Evolutionary conservation across 2,113 vertebrate species (phyloP).

Genomic region (Heterocephalus glaber): DNA sequence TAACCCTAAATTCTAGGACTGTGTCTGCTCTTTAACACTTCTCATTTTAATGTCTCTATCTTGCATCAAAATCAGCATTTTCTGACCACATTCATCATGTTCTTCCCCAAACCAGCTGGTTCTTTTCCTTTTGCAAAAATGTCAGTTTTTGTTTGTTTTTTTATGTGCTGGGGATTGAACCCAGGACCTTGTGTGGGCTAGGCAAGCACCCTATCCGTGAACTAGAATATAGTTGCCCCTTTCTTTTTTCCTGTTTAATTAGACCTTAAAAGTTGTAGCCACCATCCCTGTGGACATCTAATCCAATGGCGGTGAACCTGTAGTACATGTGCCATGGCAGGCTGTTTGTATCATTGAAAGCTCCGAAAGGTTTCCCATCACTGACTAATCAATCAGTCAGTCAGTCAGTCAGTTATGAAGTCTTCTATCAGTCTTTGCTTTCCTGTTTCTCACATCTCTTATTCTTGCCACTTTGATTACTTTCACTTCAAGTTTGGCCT

Average conservation of each 20-base stretch:
- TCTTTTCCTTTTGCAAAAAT: slow-evolving; percentile 24
- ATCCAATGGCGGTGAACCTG: not conserved
- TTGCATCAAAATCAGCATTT: slow-evolving; percentile 29
- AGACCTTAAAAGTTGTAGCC: not conserved
- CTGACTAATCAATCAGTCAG: not conserved
- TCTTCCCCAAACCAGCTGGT: not conserved
- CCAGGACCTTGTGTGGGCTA: not conserved
- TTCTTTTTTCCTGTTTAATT: not conserved
- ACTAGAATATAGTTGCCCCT: not conserved
- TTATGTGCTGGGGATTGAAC: not conserved
- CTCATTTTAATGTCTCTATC: not conserved
- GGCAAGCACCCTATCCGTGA: not conserved
- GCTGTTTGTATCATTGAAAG: not conserved
- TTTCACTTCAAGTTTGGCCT: slow-evolving; percentile 10
- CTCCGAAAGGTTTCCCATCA: not conserved
- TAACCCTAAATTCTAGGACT: not conserved
- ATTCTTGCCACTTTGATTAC: not conserved
- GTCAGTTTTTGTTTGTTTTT: not conserved
- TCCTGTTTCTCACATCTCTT: slow-evolving; percentile 16
- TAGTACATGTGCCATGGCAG: not conserved
- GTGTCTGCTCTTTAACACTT: not conserved
- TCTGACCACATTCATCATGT: not conserved
- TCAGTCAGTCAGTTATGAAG: not conserved
- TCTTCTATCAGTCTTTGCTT: slow-evolving; percentile 6
- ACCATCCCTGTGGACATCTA: not conserved